Evolutionary conservation across 2,797 vertebrate species (phyloP).

Genomic region (Intellagama lesueurii): DNA sequence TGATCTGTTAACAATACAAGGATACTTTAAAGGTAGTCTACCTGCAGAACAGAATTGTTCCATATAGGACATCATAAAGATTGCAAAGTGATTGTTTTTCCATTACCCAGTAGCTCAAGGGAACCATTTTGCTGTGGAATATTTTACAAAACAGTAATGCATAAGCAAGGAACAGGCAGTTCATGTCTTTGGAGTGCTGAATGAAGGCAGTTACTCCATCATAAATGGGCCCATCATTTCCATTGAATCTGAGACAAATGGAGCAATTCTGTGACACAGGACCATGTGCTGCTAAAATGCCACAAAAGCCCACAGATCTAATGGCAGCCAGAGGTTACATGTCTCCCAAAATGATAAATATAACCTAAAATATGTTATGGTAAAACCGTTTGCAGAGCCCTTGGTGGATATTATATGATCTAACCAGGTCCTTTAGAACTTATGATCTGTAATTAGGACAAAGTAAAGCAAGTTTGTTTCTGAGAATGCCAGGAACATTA

Average conservation of each 20-base stretch:
- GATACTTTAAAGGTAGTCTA: constrained; percentile 10
- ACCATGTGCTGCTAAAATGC: not conserved
- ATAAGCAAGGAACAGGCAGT: not conserved
- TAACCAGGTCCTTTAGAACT: not conserved
- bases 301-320: too few relatives aligned
- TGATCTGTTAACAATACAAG: constrained; percentile 4
- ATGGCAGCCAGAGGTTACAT: not conserved
- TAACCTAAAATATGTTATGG: not conserved
- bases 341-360: not conserved
- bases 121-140: not conserved
- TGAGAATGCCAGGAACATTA: not conserved
- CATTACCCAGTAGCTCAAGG: not conserved
- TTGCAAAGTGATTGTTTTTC: not conserved
- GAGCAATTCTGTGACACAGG: not conserved
- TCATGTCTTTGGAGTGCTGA: not conserved
- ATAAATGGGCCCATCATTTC: not conserved
- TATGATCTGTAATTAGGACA: not conserved
- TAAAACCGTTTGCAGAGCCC: not conserved
- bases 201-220: not conserved
- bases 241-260: not conserved
- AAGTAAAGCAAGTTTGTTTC: constrained; percentile 22
- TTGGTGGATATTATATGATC: not conserved
- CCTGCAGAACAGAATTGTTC: not conserved
- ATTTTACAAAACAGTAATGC: not conserved
- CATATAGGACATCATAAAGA: not conserved